Evolutionary conservation across 2,797 vertebrate species (phyloP).

Genomic region (Myotis planiceps): DNA sequence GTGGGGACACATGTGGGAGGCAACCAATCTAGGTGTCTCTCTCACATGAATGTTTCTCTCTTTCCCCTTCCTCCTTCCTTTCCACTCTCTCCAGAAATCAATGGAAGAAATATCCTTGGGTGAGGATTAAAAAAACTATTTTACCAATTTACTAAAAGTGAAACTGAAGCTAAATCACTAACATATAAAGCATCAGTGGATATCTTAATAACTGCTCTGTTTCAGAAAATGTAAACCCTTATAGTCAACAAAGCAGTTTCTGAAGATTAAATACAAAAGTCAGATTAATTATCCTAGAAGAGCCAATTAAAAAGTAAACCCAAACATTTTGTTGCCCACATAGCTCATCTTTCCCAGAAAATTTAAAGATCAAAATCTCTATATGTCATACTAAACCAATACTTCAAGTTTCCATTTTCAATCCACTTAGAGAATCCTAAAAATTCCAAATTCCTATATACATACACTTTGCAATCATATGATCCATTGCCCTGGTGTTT

Average conservation of each 20-base stretch:
- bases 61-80: no score
- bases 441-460: not conserved
- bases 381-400: not conserved
- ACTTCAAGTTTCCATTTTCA: not conserved
- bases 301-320: conserved; percentile 31
- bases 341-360: conserved; percentile 2
- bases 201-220: not conserved
- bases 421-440: not conserved
- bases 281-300: not conserved
- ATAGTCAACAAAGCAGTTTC: not conserved
- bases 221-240: conserved; percentile 13
- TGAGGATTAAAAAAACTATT: not conserved
- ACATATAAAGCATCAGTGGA: not conserved
- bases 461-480: not conserved
- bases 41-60: no score
- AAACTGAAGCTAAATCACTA: conserved; percentile 25
- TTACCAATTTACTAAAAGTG: not conserved
- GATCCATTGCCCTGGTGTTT: not conserved
- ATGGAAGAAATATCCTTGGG: no score
- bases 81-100: no score
- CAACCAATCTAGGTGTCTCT: no score
- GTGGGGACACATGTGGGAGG: no score
- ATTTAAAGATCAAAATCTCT: conserved; percentile 17
- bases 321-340: not conserved
- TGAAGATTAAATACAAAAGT: conserved; percentile 41